These are phyloP conservation scores for Gallirallus australis DNA, from an alignment of 2,797 vertebrate genomes.

Conservation along the genomic window DNA sequence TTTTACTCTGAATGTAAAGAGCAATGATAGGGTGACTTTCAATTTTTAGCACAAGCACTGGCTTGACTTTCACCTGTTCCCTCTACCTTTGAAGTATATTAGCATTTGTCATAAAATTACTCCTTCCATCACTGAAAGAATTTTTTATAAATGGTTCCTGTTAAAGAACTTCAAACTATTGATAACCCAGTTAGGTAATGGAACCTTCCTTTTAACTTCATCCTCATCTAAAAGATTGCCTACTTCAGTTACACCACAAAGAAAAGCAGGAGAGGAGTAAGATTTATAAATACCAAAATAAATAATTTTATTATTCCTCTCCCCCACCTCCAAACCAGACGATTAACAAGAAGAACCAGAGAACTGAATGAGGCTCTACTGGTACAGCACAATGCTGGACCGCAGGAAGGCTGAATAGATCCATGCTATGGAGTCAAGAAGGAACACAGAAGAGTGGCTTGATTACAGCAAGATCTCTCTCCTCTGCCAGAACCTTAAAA, in stretches of 20 bases:
- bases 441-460: neutral
- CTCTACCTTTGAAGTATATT: conserved; percentile 30
- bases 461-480: neutral
- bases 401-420: neutral
- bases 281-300: neutral
- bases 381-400: neutral
- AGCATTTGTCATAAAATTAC: conserved; percentile 2
- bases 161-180: neutral
- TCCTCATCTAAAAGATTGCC: neutral
- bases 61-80: conserved; percentile 41
- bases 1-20: conserved; percentile 31
- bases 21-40: conserved; percentile 9
- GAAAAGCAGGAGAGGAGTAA: neutral
- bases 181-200: neutral
- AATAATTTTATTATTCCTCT: neutral
- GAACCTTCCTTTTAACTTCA: neutral
- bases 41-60: conserved; percentile 29
- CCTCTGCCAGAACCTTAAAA: neutral
- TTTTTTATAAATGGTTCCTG: neutral
- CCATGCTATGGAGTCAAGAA: neutral
- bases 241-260: neutral
- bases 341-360: neutral
- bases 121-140: neutral
- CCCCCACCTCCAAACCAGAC: neutral
- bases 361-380: neutral